phyloP scores from a whole-genome alignment of 2,797 vertebrate species.

The Ambastaia sidthimunki region DNA sequence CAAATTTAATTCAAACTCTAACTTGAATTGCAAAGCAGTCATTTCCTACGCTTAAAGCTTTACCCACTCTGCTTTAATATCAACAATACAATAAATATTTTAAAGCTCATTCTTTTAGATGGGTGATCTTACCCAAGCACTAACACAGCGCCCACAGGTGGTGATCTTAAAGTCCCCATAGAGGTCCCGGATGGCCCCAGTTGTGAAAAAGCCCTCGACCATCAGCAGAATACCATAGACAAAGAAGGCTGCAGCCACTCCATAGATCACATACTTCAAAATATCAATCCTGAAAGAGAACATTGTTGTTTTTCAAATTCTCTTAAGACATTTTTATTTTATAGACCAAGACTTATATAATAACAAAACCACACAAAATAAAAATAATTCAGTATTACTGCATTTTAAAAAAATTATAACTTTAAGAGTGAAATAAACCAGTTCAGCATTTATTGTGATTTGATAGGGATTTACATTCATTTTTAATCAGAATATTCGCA shows the following conservation, averaged over 20 bases:
- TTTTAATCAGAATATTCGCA: too few relatives aligned
- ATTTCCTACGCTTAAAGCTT: too few relatives aligned
- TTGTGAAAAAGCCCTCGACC: slow-evolving; percentile 98
- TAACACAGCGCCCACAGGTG: slow-evolving; percentile 95
- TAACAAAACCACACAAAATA: too few relatives aligned
- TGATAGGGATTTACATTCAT: too few relatives aligned
- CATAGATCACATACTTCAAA: slow-evolving; percentile 98
- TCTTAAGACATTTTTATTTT: background rate
- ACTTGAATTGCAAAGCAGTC: too few relatives aligned
- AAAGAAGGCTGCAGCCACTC: slow-evolving; percentile 95
- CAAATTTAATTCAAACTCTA: too few relatives aligned
- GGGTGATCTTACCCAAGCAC: slow-evolving; percentile 86
- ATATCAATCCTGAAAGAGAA: slow-evolving; percentile 83
- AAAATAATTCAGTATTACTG: too few relatives aligned
- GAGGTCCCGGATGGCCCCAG: slow-evolving; percentile 95
- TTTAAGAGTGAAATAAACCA: too few relatives aligned
- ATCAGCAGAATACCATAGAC: slow-evolving; percentile 96
- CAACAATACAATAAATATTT: background rate
- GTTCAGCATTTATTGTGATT: too few relatives aligned
- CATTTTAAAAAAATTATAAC: too few relatives aligned
- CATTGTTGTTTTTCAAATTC: background rate
- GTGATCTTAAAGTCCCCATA: slow-evolving; percentile 99
- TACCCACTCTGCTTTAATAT: background rate
- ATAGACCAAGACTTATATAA: too few relatives aligned
- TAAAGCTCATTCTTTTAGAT: background rate